Evolutionary conservation across 2,888 invertebrate genomes (phyloP).

Genomic region (Leptinotarsa rubiginosa): DNA sequence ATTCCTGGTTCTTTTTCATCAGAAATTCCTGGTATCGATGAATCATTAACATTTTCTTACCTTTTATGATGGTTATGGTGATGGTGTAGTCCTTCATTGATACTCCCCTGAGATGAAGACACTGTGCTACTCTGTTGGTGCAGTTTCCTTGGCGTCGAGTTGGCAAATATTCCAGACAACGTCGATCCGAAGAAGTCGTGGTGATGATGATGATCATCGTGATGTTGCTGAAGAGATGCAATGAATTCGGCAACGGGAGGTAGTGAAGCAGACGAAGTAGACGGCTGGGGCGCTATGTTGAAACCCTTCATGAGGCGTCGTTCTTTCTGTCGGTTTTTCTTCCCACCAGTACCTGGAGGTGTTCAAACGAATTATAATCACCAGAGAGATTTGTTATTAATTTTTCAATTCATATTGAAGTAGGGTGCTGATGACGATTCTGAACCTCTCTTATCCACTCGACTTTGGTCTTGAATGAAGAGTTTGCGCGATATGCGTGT

Average conservation of each 20-base stretch:
- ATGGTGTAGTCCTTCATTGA: slow-evolving; percentile 61
- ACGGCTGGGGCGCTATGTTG: slow-evolving; percentile 84
- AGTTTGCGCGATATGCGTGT: too few relatives aligned
- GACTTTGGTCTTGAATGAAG: too few relatives aligned
- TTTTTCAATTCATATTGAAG: too few relatives aligned
- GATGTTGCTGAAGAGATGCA: slow-evolving; percentile 77
- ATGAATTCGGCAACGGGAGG: slow-evolving; percentile 85
- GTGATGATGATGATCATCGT: slow-evolving; percentile 68
- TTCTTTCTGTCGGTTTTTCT: slow-evolving; percentile 94
- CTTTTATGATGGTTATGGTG: slow-evolving; percentile 41
- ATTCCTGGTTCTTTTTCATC: too few relatives aligned
- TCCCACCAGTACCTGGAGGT: slow-evolving; percentile 82
- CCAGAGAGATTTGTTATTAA: too few relatives aligned
- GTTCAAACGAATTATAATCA: too few relatives aligned
- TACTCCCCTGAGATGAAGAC: slow-evolving; percentile 65
- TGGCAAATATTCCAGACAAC: slow-evolving; percentile 75
- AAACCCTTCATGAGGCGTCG: slow-evolving; percentile 93
- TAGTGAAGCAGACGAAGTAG: slow-evolving; percentile 71
- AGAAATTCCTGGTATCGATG: too few relatives aligned
- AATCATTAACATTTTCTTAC: not conserved
- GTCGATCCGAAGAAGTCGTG: slow-evolving; percentile 77
- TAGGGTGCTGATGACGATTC: too few relatives aligned
- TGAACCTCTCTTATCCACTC: too few relatives aligned
- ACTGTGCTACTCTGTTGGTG: slow-evolving; percentile 65
- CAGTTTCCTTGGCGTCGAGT: slow-evolving; percentile 68